Percentiles rank a stretch among this genome's conserved stretches.
phyloP scores from a whole-genome alignment of 1,140 invertebrate species.

The Brachionus manjavacas region DNA sequence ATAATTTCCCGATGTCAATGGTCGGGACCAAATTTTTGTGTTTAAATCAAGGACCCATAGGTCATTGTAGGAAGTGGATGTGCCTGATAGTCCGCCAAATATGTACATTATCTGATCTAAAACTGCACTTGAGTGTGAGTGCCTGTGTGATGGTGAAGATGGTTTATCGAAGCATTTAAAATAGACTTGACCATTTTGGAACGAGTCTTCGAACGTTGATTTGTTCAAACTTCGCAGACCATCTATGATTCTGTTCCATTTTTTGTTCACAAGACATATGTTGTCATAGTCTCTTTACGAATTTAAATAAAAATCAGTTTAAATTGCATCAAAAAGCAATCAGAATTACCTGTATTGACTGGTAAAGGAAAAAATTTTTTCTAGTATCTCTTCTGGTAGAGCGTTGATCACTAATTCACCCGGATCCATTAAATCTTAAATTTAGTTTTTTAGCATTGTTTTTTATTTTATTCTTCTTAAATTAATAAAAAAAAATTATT shows the following conservation, averaged over 20 bases:
- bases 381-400: constrained; percentile 28
- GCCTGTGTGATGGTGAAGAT: background rate
- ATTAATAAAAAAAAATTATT: no score
- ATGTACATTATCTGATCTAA: constrained; percentile 69
- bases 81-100: constrained; percentile 90
- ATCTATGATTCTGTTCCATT: constrained; percentile 34
- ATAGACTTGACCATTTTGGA: constrained; percentile 24
- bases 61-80: constrained; percentile 92
- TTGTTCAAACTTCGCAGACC: constrained; percentile 21
- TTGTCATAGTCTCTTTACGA: background rate
- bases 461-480: no score
- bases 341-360: background rate
- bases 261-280: background rate
- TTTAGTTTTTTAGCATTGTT: background rate
- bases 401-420: background rate
- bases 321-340: background rate
- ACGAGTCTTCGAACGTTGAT: constrained; percentile 1
- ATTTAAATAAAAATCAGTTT: background rate
- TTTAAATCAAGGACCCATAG: constrained; percentile 86
- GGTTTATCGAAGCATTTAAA: background rate
- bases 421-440: background rate
- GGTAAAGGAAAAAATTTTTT: constrained; percentile 31
- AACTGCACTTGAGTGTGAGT: constrained; percentile 21
- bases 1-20: constrained; percentile 63
- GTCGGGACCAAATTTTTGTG: constrained; percentile 68